These are phyloP conservation scores for Heliconius aoede DNA, from an alignment of 2,888 invertebrate genomes.

Conservation along the genomic window DNA sequence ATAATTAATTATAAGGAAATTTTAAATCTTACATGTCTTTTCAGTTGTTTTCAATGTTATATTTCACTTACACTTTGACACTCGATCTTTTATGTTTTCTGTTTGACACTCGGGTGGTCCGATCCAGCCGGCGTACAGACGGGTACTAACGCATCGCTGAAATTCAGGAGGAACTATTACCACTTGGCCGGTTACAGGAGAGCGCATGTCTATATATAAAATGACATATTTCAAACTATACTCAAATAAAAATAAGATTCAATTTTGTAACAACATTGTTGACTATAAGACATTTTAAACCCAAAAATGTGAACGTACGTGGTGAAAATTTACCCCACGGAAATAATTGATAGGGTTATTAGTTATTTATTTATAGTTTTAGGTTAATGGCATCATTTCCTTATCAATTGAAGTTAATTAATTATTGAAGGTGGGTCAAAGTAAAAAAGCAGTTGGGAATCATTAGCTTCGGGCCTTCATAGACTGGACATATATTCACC, in stretches of 20 bases:
- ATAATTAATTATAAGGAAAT: not conserved
- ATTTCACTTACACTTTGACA: slow-evolving; percentile 26
- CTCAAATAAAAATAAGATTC: not conserved
- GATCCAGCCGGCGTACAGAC: slow-evolving; percentile 27
- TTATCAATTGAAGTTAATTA: slow-evolving; percentile 21
- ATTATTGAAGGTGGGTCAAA: slow-evolving; percentile 1
- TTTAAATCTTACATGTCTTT: not conserved
- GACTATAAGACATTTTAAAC: slow-evolving; percentile 1
- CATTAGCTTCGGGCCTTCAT: not conserved
- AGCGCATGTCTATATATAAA: slow-evolving; percentile 39
- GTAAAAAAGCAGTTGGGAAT: not conserved
- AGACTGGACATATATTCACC: no score
- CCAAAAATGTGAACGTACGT: slow-evolving; percentile 36
- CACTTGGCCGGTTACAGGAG: slow-evolving; percentile 31
- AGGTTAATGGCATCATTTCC: slow-evolving; percentile 26
- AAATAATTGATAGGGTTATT: slow-evolving; percentile 45
- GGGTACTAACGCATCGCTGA: slow-evolving; percentile 42
- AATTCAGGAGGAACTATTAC: slow-evolving; percentile 40
- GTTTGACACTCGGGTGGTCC: not conserved
- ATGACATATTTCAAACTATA: slow-evolving; percentile 16
- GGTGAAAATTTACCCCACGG: slow-evolving; percentile 44
- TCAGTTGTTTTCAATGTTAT: slow-evolving; percentile 8
- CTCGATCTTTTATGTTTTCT: slow-evolving; percentile 14
- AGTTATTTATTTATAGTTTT: slow-evolving; percentile 42
- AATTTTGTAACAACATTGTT: not conserved